These are phyloP conservation scores for Papilio machaon DNA, from an alignment of 1,140 invertebrate genomes.

Conservation along the genomic window DNA sequence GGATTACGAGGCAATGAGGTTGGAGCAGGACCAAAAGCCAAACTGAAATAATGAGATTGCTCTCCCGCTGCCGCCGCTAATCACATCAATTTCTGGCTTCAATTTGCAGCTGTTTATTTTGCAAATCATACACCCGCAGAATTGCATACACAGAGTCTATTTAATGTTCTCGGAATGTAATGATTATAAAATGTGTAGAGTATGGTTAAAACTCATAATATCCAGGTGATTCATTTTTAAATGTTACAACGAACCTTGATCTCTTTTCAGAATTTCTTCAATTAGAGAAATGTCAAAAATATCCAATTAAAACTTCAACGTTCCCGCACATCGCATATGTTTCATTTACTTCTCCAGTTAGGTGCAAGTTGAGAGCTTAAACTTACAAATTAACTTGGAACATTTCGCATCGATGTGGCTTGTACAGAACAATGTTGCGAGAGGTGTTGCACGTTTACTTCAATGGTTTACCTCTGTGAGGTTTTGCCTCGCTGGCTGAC, in stretches of 20 bases:
- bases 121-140: neutral
- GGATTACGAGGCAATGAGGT: neutral
- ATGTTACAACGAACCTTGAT: neutral
- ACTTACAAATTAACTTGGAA: conserved; percentile 14
- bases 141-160: neutral
- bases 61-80: neutral
- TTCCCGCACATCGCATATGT: neutral
- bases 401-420: conserved; percentile 8
- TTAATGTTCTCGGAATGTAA: neutral
- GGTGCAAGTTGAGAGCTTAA: neutral
- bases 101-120: conserved; percentile 7
- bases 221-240: too few species aligned
- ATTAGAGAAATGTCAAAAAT: neutral
- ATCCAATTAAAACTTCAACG: neutral
- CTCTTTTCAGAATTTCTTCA: neutral
- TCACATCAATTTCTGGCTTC: conserved; percentile 4
- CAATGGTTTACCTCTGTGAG: neutral
- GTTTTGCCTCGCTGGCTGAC: neutral
- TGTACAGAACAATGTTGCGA: neutral
- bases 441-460: neutral
- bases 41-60: conserved; percentile 19
- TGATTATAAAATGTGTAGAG: neutral
- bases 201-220: neutral
- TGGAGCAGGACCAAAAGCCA: conserved; percentile 11
- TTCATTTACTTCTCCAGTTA: neutral